phyloP scores from a whole-genome alignment of 2,797 vertebrate genomes.

The Trachops cirrhosus region DNA sequence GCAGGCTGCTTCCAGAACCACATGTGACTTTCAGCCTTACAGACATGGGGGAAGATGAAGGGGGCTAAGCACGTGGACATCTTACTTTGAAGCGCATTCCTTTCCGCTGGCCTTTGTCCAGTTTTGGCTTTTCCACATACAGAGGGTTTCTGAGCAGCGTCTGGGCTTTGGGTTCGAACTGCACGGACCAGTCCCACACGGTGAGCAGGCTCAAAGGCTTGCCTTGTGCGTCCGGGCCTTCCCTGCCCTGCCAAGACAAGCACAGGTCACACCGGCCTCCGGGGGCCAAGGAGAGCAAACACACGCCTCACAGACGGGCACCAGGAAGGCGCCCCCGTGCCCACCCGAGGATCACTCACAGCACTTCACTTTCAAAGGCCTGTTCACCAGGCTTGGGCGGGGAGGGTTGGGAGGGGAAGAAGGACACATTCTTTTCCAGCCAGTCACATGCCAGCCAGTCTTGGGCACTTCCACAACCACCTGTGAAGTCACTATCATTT shows the following conservation, averaged over 20 bases:
- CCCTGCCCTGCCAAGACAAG: slow-evolving; percentile 87
- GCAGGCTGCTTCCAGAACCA: background rate
- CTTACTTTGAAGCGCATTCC: slow-evolving; percentile 86
- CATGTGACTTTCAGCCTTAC: background rate
- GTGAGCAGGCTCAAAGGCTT: slow-evolving; percentile 86
- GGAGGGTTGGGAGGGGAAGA: too few relatives aligned
- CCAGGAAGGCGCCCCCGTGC: background rate
- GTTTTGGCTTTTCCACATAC: slow-evolving; percentile 87
- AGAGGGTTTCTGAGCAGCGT: slow-evolving; percentile 90
- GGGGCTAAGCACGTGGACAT: background rate
- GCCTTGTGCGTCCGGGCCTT: slow-evolving; percentile 82
- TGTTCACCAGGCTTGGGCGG: background rate
- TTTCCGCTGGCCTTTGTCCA: slow-evolving; percentile 84
- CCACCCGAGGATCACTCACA: accelerated
- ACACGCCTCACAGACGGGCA: background rate
- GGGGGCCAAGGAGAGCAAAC: background rate
- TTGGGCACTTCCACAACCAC: background rate
- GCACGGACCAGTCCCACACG: slow-evolving; percentile 93
- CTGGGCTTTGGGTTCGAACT: slow-evolving; percentile 90
- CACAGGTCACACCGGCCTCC: slow-evolving; percentile 53
- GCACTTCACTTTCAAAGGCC: background rate
- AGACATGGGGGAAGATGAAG: accelerated
- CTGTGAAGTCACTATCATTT: background rate
- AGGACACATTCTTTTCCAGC: background rate
- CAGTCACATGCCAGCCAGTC: background rate